Base-by-base conservation (phyloP, 2,113 vertebrate species). In the Erythrolamprus reginae region DNA sequence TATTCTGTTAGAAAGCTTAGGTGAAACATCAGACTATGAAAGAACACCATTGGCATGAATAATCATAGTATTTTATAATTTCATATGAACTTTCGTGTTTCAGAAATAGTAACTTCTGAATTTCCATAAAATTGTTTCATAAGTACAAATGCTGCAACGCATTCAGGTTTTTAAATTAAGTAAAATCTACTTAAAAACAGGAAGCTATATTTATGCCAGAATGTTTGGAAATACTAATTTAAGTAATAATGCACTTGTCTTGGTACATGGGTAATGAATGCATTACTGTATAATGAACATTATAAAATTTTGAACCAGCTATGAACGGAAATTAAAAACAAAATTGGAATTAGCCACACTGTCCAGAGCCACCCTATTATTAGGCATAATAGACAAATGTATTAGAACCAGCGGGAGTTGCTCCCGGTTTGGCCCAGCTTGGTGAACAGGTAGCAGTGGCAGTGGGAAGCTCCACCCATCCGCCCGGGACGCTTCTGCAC, bases 121-220 rank as follows among this genome's bases (percentile, higher is more conserved):
- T 8, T 84, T 21, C 3, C 13, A 90, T 84, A 17, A 47, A 65
- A 24, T 70, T 85, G 48, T 23, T 86, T 89, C 26, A 51, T 65
- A 24, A 70, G 19, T 48, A 33, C 83, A 90, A 86, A 90, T 90
- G 47, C 45, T 86, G 55, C 83, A 90, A 28, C 65, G 47, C 56
- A 42, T 28, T 89, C 82, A 85, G 8, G 0, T 3, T 48, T 2
- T 38, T n/a, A 61, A 61, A 85, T 89, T 84, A 58, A 21, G 88
- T 56, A 89, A 38, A 77, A 77, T 77, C 24, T 50, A 50, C 47
- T 28, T 51, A 84, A 84, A 50, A 84, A 90, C 83, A 42, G 83
- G 89, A 90, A 90, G 45, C n/a, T 15, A 70, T 15, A 65, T 65
- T 90, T 90, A 70, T 90, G 89, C 83, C 86, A 70, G 21, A 28